Conservation (phyloP, 2,797 vertebrate species). For the Xenentodon cancila region DNA sequence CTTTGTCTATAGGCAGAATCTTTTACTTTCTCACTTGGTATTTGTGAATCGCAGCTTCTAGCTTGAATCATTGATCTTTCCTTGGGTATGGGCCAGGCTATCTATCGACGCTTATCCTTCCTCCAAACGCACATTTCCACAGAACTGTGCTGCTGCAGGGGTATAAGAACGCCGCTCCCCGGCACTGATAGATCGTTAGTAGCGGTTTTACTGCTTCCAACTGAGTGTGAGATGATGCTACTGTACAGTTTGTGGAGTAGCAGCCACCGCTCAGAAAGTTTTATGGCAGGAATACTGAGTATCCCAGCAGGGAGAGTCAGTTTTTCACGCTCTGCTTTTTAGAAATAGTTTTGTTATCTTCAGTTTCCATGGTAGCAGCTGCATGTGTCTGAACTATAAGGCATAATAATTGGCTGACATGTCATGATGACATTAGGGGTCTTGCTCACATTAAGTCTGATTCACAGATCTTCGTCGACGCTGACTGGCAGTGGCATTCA, state of each 20-base stretch:
- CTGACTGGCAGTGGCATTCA: constrained; percentile 25
- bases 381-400: constrained; percentile 21
- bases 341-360: constrained; percentile 24
- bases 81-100: constrained; percentile 23
- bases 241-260: constrained; percentile 43
- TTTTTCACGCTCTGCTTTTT: constrained; percentile 23
- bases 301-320: constrained; percentile 44
- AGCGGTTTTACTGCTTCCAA: constrained; percentile 32
- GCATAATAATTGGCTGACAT: constrained; percentile 59
- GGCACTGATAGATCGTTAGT: constrained; percentile 36
- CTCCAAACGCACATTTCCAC: constrained; percentile 17
- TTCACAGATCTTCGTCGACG: constrained; percentile 31
- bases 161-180: constrained; percentile 5
- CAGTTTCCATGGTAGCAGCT: constrained; percentile 37
- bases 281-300: constrained; percentile 33
- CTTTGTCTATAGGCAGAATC: constrained; percentile 32
- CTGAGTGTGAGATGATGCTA: constrained; percentile 54
- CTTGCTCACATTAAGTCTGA: not conserved
- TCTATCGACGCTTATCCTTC: constrained; percentile 25
- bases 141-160: not conserved
- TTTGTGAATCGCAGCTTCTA: constrained; percentile 39
- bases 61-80: constrained; percentile 34
- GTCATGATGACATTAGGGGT: constrained; percentile 45
- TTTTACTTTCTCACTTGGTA: constrained; percentile 27
- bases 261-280: constrained; percentile 50